Conservation (phyloP, 1,140 invertebrate species). For the Cheumatopsyche charites region DNA sequence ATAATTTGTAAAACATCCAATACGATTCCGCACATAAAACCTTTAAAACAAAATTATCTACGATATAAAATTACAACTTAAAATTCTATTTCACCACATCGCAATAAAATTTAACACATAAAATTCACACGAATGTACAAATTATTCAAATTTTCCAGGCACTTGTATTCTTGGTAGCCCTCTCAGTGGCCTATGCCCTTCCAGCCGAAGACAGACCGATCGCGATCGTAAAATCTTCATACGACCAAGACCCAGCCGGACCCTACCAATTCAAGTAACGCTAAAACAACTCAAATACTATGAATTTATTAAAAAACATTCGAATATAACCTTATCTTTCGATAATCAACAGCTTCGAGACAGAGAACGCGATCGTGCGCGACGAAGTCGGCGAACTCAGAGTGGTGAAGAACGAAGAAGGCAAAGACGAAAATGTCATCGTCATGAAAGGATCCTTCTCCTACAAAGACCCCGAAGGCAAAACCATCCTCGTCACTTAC, state of each 20-base stretch:
- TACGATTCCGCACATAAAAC: no score
- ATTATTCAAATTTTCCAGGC: conserved; percentile 10
- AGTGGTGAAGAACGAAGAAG: conserved; percentile 44
- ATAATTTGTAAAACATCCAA: no score
- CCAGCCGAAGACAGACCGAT: conserved; percentile 45
- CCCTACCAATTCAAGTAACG: conserved; percentile 52
- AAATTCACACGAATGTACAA: neutral
- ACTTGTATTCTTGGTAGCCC: conserved; percentile 26
- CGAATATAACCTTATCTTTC: neutral
- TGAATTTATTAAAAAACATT: neutral
- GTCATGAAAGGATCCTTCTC: conserved; percentile 54
- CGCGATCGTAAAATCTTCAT: conserved; percentile 53
- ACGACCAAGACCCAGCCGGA: conserved; percentile 52
- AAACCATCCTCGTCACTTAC: conserved; percentile 52
- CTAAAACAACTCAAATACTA: conserved; percentile 3
- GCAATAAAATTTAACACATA: no score
- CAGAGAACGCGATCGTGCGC: conserved; percentile 51
- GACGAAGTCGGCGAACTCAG: conserved; percentile 39
- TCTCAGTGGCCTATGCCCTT: conserved; percentile 34
- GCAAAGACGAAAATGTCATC: conserved; percentile 47
- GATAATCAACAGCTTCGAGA: conserved; percentile 53
- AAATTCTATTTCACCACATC: no score
- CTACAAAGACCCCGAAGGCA: conserved; percentile 61
- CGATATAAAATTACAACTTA: no score
- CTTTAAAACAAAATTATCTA: no score